A percentile compares a stretch with the other conserved stretches of the same genome.
Conservation (phyloP, 2,888 invertebrate genomes). For the Epistrophe grossulariae region DNA sequence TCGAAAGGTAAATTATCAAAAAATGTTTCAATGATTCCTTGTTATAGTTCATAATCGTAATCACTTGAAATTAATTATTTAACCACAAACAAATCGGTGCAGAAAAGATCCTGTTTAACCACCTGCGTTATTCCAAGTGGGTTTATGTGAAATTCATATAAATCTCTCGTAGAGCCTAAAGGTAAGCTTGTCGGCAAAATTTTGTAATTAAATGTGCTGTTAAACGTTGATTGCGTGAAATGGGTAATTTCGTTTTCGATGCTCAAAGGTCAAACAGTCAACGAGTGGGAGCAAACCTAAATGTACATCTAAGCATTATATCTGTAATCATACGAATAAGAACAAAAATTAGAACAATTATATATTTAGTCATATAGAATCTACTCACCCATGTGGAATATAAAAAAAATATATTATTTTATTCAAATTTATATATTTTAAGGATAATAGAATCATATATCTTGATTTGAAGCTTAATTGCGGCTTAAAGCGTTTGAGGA, state of each 20-base stretch:
- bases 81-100: too few species aligned
- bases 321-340: slow-evolving; percentile 5
- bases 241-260: background rate
- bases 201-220: too few species aligned
- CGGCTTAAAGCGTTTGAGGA: slow-evolving; percentile 77
- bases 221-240: too few species aligned
- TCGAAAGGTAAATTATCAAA: too few species aligned
- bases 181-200: too few species aligned
- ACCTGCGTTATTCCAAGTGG: too few species aligned
- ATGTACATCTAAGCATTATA: background rate
- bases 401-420: slow-evolving; percentile 59
- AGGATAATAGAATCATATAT: slow-evolving; percentile 77
- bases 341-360: background rate
- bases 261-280: slow-evolving; percentile 42
- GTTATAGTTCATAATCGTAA: too few species aligned
- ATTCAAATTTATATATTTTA: slow-evolving; percentile 70
- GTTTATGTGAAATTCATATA: too few species aligned
- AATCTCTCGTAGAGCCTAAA: too few species aligned
- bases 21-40: too few species aligned
- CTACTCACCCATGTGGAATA: background rate
- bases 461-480: slow-evolving; percentile 77
- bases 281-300: background rate
- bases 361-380: background rate
- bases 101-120: too few species aligned
- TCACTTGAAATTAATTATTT: too few species aligned